These are phyloP conservation scores for Arizona elegans DNA, from an alignment of 2,113 vertebrate genomes.

Conservation along the genomic window DNA sequence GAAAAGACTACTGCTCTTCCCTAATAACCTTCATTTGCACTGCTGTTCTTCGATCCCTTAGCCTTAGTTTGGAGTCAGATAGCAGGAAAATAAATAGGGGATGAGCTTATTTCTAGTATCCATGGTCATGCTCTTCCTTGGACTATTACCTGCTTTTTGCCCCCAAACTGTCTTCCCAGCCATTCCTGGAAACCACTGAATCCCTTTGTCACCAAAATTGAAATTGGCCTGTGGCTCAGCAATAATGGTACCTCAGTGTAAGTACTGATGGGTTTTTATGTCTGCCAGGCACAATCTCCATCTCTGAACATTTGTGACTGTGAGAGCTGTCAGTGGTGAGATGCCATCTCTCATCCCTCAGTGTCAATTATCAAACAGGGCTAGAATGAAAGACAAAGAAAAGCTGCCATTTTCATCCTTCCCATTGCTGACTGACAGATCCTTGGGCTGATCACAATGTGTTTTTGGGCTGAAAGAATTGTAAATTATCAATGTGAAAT, in stretches of 20 bases:
- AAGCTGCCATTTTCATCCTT: constrained; percentile 2
- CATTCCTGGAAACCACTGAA: neutral
- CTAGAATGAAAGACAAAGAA: neutral
- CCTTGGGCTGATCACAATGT: neutral
- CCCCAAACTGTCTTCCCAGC: neutral
- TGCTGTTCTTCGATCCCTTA: neutral
- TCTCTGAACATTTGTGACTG: neutral
- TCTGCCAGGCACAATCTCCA: neutral
- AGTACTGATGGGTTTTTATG: neutral
- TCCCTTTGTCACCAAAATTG: neutral
- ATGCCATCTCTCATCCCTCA: neutral
- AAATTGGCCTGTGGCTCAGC: neutral
- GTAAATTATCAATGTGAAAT: constrained; percentile 2
- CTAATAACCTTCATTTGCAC: neutral
- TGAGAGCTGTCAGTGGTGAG: neutral
- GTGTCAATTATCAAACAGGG: neutral
- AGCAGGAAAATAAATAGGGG: neutral
- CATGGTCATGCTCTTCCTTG: neutral
- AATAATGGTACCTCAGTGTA: neutral
- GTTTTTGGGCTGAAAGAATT: neutral
- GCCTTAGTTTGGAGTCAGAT: neutral
- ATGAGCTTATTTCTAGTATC: neutral
- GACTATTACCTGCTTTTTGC: neutral
- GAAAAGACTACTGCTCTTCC: neutral
- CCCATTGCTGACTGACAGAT: neutral